Base-by-base conservation (phyloP, 2,888 invertebrate species). In the Caenorhabditis sp. region DNA sequence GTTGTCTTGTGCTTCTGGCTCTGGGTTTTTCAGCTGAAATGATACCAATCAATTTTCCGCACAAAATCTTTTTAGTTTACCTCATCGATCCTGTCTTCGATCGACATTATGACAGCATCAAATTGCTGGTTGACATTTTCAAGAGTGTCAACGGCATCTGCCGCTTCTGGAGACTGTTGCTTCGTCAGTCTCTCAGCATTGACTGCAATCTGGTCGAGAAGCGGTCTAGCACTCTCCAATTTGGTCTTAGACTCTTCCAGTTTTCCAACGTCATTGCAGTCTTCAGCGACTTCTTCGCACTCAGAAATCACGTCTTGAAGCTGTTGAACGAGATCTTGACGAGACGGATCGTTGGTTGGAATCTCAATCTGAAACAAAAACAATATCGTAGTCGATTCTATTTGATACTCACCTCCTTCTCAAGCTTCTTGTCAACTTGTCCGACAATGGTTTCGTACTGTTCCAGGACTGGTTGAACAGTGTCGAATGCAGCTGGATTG, bases 101-200 rank as follows among this genome's bases (percentile, higher is more conserved):
- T 68, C 15, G 78, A 69, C 18, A 60, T 32, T 2, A 82, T 68
- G 1, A 71, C 77, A 47, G 69, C 77, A 24, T 77, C 61, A 28
- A 68, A 79, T 47, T 79, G 77, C 47, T 84, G 77, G 28, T 83
- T 77, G 8, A 84, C 84, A 26, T 50, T 69, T 2, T 71, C 67
- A 24, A 87, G 65, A 20, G 79, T 70, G 53, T 80, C 71, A 8
- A 80, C 51, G 4, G 85, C 78, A 44, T 82, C 72, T 2, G 71
- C 50, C 18, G 72, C 72, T 22, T 81, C 81, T 35, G 85, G 83
- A 60, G 80, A 81, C 20, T 70, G 55, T 32, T 81, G 51, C 11
- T 20, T 60, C 9, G 82, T 71, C 61, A 85, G 18, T 11, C 79
- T 68, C 37, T 86, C 85, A 6, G 77, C 82, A 9, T 74, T 80